Conservation (phyloP, 2,888 invertebrate species). For the Archips xylosteana region DNA sequence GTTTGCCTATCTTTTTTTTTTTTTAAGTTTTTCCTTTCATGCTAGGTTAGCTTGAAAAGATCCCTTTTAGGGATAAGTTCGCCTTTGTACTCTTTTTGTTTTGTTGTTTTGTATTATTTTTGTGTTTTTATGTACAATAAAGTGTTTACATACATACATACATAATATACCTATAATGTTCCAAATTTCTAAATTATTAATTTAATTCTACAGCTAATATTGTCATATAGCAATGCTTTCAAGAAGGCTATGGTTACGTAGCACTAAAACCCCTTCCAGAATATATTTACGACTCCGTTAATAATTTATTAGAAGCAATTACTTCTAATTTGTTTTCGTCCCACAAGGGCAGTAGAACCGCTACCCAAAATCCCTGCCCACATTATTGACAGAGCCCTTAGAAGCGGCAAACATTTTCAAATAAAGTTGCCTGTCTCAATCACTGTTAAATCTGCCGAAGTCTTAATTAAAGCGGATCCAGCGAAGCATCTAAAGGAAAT, state of each 20-base stretch:
- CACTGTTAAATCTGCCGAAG: constrained; percentile 47
- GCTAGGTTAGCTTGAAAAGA: no score
- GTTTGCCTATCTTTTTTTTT: no score
- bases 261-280: constrained; percentile 13
- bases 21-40: no score
- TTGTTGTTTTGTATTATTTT: no score
- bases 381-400: constrained; percentile 39
- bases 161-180: no score
- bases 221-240: neutral
- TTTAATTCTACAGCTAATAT: neutral
- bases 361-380: constrained; percentile 34
- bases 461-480: constrained; percentile 49
- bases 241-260: neutral
- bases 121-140: no score
- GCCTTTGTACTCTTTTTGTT: no score
- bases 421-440: constrained; percentile 40
- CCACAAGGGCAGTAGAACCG: constrained; percentile 30
- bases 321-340: constrained; percentile 41
- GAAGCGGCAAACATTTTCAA: constrained; percentile 40
- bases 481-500: constrained; percentile 53
- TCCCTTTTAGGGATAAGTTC: no score
- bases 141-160: no score
- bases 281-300: constrained; percentile 24
- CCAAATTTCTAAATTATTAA: neutral
- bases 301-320: constrained; percentile 40